Evolutionary conservation across 2,888 invertebrate species (phyloP), one percentile per base, ranked within the genome.

Genomic region (Drosophila silvestris): DNA sequence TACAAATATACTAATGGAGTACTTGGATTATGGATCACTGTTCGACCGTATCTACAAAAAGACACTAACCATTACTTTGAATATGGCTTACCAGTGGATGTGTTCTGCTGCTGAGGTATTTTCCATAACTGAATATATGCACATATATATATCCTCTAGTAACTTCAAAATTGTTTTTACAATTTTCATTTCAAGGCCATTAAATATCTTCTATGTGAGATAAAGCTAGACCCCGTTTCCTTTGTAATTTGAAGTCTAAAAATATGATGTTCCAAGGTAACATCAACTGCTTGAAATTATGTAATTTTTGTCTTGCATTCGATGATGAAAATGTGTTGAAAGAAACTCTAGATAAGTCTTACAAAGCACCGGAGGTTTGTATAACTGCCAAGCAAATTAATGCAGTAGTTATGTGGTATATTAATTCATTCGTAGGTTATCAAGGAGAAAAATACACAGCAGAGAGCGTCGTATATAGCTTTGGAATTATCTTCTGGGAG

Each of bases 401-500:
- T 37, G 2, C 16, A 37, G 37, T 16, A 2, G 16, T 19, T 30
- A 30, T 30, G 7, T 30, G 6, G 2, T 37, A 6, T n/a, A 28
- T 12, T 12, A 19, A 30, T n/a, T 52, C 12, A 0, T n/a, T 30
- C n/a, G n/a, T 52, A 52, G 52, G 3, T n/a, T 12, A 30, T n/a
- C n/a, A n/a, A 1, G 1, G 9, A 12, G 52, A 7, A 12, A 1
- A 6, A 14, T 37, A 5, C 2, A 51, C 30, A 1, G 54, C 19
- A 0, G 1, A n/a, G 14, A 52, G 66, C 28, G 26, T n/a, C 7
- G 10, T 56, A 9, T 54, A 64, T 26, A 54, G 39, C 28, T 37
- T 57, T 51, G 68, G 68, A 6, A 65, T 65, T 22, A 32, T 65
- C 19, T 39, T 53, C 6, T 70, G 69, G 69, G 69, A 70, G 14